These are phyloP conservation scores for Diaphora mendica DNA, from an alignment of 2,888 invertebrate genomes.

Conservation along the genomic window DNA sequence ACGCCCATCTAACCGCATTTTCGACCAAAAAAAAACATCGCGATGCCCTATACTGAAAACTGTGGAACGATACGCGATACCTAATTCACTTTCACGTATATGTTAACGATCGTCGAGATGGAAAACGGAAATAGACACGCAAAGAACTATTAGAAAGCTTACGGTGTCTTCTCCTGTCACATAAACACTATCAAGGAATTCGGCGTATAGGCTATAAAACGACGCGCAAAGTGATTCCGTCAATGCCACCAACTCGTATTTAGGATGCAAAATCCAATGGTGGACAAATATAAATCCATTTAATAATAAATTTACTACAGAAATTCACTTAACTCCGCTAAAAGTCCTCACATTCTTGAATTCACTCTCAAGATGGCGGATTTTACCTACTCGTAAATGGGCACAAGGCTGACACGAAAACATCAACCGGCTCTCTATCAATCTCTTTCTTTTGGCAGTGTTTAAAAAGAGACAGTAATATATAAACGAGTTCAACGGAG, in stretches of 20 bases:
- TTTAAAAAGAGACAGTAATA: slow-evolving; percentile 77
- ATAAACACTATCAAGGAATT: slow-evolving; percentile 85
- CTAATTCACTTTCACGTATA: slow-evolving; percentile 83
- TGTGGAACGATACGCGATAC: slow-evolving; percentile 67
- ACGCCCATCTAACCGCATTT: slow-evolving; percentile 86
- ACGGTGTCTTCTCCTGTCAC: slow-evolving; percentile 85
- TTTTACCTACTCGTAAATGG: slow-evolving; percentile 86
- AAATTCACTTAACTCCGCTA: slow-evolving; percentile 80
- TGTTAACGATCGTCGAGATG: slow-evolving; percentile 82
- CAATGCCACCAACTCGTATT: slow-evolving; percentile 64
- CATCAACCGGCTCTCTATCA: slow-evolving; percentile 84
- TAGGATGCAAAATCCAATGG: slow-evolving; percentile 63
- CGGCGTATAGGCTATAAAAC: slow-evolving; percentile 73
- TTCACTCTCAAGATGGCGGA: slow-evolving; percentile 89
- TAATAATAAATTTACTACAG: slow-evolving; percentile 81
- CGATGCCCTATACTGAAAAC: slow-evolving; percentile 64
- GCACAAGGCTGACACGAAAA: slow-evolving; percentile 87
- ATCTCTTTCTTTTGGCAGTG: slow-evolving; percentile 76
- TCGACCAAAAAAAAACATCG: slow-evolving; percentile 79
- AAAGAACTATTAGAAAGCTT: slow-evolving; percentile 87
- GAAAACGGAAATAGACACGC: slow-evolving; percentile 86
- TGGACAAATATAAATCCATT: slow-evolving; percentile 74
- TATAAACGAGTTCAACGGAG: slow-evolving; percentile 74
- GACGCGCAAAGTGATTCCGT: slow-evolving; percentile 67
- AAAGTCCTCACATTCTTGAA: slow-evolving; percentile 87